Evolutionary conservation across 2,797 vertebrate genomes (phyloP).

Genomic region (Rhinoraja longicauda): DNA sequence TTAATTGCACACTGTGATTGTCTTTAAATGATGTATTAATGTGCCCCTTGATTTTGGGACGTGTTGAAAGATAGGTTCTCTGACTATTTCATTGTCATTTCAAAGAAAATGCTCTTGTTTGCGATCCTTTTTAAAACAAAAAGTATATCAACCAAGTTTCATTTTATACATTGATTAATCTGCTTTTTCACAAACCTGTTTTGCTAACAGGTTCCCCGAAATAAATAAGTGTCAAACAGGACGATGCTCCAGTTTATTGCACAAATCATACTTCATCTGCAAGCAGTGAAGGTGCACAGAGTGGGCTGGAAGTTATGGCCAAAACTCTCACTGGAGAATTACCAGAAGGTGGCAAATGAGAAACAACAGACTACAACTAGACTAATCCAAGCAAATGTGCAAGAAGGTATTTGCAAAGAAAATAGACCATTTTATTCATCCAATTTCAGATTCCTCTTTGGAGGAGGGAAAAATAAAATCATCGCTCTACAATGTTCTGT

Average conservation of each 20-base stretch:
- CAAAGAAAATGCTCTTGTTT: too few relatives aligned
- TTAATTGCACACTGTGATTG: background rate
- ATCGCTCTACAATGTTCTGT: too few relatives aligned
- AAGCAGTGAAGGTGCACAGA: background rate
- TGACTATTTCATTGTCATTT: too few relatives aligned
- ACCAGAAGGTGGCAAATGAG: background rate
- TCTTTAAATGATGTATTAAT: background rate
- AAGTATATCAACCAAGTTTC: too few relatives aligned
- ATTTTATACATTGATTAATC: too few relatives aligned
- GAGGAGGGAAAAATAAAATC: too few relatives aligned
- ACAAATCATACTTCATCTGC: background rate
- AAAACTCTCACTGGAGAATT: background rate
- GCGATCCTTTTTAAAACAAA: too few relatives aligned
- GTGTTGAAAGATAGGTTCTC: too few relatives aligned
- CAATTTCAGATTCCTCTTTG: too few relatives aligned
- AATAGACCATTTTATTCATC: background rate
- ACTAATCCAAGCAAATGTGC: background rate
- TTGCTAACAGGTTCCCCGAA: background rate
- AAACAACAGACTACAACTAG: background rate
- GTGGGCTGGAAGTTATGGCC: background rate
- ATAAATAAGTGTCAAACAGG: background rate
- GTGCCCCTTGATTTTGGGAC: background rate
- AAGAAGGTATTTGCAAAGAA: background rate
- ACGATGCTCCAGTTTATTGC: background rate
- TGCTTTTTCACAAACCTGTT: background rate